phyloP scores from a whole-genome alignment of 2,888 invertebrate genomes.

The Hypena proboscidalis region DNA sequence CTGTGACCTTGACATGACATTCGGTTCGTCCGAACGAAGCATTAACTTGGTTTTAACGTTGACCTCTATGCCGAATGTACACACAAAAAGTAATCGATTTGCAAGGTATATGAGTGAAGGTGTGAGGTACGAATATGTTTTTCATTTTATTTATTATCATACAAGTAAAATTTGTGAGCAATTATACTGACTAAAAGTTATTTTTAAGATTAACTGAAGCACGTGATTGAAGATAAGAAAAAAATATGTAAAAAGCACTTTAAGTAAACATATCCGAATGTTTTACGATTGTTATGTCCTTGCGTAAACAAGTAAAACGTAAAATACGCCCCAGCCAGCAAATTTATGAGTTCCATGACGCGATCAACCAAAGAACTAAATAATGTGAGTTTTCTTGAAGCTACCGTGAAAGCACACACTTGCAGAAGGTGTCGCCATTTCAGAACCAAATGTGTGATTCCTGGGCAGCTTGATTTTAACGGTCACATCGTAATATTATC shows the following conservation, averaged over 20 bases:
- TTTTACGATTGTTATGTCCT: slow-evolving; percentile 15
- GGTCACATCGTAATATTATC: too few species aligned
- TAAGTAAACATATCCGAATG: slow-evolving; percentile 9
- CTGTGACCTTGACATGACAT: slow-evolving; percentile 12
- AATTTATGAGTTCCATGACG: slow-evolving; percentile 33
- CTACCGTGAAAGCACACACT: too few species aligned
- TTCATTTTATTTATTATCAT: too few species aligned
- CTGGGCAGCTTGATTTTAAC: too few species aligned
- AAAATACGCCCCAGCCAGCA: slow-evolving; percentile 14
- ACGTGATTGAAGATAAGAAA: slow-evolving; percentile 13
- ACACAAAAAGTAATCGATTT: slow-evolving; percentile 4
- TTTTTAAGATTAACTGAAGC: not conserved
- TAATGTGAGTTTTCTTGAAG: too few species aligned
- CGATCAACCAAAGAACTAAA: slow-evolving; percentile 15
- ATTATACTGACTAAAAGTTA: too few species aligned
- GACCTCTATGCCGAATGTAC: not conserved
- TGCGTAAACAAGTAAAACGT: slow-evolving; percentile 21
- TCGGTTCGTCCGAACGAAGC: slow-evolving; percentile 1
- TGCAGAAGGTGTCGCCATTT: too few species aligned
- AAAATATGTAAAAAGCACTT: slow-evolving; percentile 10
- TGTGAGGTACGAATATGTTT: too few species aligned
- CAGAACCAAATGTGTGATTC: too few species aligned
- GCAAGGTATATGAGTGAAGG: not conserved
- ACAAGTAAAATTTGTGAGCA: too few species aligned
- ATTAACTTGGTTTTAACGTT: not conserved